A percentile compares a stretch with the other conserved stretches of the same genome.
Evolutionary conservation across 2,888 invertebrate species (phyloP).

Genomic region (Idaea dimidiata): DNA sequence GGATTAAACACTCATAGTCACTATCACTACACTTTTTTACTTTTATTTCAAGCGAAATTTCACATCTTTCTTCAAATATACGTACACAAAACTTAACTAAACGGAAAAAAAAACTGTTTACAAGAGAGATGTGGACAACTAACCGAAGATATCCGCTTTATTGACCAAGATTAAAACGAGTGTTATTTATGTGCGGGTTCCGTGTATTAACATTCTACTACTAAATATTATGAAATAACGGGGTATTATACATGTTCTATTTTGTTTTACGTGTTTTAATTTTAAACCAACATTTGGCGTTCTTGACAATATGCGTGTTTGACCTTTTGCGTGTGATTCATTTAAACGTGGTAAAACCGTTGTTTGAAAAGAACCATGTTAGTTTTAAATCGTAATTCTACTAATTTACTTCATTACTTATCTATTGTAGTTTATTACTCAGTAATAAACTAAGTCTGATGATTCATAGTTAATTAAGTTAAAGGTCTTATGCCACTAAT

Average conservation of each 20-base stretch:
- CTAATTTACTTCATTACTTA: too few species aligned
- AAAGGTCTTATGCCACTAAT: not conserved
- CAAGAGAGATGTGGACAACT: not conserved
- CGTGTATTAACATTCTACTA: not conserved
- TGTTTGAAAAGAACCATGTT: too few species aligned
- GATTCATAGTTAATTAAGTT: not conserved
- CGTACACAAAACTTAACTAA: not conserved
- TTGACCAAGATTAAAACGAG: not conserved
- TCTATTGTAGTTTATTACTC: too few species aligned
- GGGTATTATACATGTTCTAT: too few species aligned
- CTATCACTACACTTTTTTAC: not conserved
- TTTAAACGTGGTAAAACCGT: too few species aligned
- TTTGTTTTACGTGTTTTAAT: too few species aligned
- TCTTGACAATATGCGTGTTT: too few species aligned
- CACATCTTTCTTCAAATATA: not conserved
- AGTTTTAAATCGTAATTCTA: too few species aligned
- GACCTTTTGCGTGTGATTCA: too few species aligned
- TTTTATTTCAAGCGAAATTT: not conserved
- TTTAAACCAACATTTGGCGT: too few species aligned
- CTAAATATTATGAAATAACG: too few species aligned
- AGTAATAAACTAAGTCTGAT: not conserved
- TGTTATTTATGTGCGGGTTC: not conserved
- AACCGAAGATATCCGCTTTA: not conserved
- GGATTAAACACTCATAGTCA: not conserved
- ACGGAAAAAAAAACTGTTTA: not conserved